Evolutionary conservation across 2,113 vertebrate genomes (phyloP).

Genomic region (Triplophysa tibetana): DNA sequence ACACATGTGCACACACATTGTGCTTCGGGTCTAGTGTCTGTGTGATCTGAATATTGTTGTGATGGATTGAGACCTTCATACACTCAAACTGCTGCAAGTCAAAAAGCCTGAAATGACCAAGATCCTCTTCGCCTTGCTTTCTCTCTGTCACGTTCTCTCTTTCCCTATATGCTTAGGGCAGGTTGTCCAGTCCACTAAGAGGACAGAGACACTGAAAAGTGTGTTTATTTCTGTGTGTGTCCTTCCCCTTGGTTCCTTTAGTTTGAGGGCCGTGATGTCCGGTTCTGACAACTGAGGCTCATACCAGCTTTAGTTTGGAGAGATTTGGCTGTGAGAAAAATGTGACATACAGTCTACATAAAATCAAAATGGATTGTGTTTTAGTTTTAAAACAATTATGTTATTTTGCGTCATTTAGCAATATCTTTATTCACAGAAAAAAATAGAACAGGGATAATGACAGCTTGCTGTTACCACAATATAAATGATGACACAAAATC

Average conservation of each 20-base stretch:
- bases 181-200: conserved; percentile 32
- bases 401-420: background rate
- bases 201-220: conserved; percentile 31
- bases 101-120: conserved; percentile 23
- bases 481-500: too few relatives aligned
- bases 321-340: background rate
- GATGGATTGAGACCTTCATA: conserved; percentile 31
- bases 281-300: conserved; percentile 9
- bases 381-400: background rate
- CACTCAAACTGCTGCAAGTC: conserved; percentile 36
- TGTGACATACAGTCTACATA: background rate
- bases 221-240: conserved; percentile 30
- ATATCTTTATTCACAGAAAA: too few relatives aligned
- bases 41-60: conserved; percentile 16
- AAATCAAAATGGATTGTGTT: too few relatives aligned
- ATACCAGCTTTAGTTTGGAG: conserved; percentile 11
- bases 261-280: background rate
- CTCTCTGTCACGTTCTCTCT: background rate
- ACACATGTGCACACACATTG: conserved; percentile 13
- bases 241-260: conserved; percentile 18
- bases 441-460: too few relatives aligned
- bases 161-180: conserved; percentile 5
- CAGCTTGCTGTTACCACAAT: too few relatives aligned
- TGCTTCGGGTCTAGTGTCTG: conserved; percentile 23
- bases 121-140: background rate